Base-by-base conservation (phyloP, 2,797 vertebrate genomes). In the Siniperca obscura region DNA sequence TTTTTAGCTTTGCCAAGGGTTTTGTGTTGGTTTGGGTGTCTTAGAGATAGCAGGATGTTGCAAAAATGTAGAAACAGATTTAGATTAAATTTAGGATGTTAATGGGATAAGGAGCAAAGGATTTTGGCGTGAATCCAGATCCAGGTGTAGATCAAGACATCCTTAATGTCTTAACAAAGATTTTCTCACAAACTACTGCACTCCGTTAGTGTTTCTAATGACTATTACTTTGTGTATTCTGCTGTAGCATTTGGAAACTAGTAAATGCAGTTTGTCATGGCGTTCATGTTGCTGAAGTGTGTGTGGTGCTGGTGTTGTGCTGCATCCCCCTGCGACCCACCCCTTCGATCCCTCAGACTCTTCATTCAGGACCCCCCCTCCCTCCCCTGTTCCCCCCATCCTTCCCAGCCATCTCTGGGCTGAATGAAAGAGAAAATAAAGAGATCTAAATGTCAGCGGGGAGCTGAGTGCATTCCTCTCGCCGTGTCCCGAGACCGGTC, bases 371-470 rank as follows among this genome's bases (percentile, higher is more conserved):
- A 85, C 59, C 61, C 77, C 62, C 59, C 13, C 76, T 27, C 27
- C 27, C 27, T 30, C 36, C 56, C 64, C 80, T 3, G 3, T 30
- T 30, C 30, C 30, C 79, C 80, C 81, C 75, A 81, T 85, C 83
- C 65, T 50, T 87, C 87, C 3, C 92, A 92, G 94, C 95, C 94
- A 94, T 89, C 94, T 96, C 89, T 85, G 86, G 80, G 83, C 96
- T 91, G 96, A 97, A 97, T 96, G 95, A 95, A 95, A 95, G 91
- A 90, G 96, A 96, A 97, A 97, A 97, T 98, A 96, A 97, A 98
- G 97, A 97, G 96, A 97, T 97, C 97, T 97, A 96, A 98, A 97
- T 96, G 95, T 96, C 97, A 98, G 97, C 96, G 89, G 97, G 97
- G 94, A 95, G 94, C 87, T 93, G 95, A 95, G 95, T 93, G 95